Evolutionary conservation across 2,888 invertebrate species (phyloP).

Genomic region (Cephalotes varians): DNA sequence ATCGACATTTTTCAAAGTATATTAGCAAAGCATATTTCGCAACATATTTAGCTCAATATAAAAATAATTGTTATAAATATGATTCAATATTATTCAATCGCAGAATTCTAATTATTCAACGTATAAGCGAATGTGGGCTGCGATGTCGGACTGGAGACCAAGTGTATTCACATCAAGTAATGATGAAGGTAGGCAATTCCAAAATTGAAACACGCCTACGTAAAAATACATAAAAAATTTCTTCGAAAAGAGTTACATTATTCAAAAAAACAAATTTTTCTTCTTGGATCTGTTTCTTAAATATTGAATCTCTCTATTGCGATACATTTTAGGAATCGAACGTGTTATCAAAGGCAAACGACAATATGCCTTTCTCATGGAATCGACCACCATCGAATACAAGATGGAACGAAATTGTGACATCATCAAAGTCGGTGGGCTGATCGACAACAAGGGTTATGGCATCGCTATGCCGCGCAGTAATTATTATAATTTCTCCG

Average conservation of each 20-base stretch:
- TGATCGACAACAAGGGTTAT: slow-evolving; percentile 97
- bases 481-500: slow-evolving; percentile 82
- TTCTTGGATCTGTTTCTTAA: neutral
- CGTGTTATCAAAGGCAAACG: slow-evolving; percentile 94
- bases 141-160: slow-evolving; percentile 94
- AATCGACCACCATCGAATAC: slow-evolving; percentile 98
- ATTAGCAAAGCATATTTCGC: neutral
- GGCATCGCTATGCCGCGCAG: slow-evolving; percentile 98
- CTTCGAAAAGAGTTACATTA: neutral
- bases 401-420: slow-evolving; percentile 96
- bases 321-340: slow-evolving; percentile 87
- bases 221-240: neutral
- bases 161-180: slow-evolving; percentile 95
- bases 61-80: neutral
- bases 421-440: slow-evolving; percentile 95
- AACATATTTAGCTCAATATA: neutral
- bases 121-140: slow-evolving; percentile 98
- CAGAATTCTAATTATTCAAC: slow-evolving; percentile 97
- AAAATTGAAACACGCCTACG: neutral
- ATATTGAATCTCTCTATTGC: neutral
- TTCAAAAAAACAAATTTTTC: neutral
- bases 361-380: slow-evolving; percentile 98
- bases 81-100: neutral
- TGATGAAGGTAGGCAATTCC: slow-evolving; percentile 89
- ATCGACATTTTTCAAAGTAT: slow-evolving; percentile 96